A percentile compares a stretch with the other conserved stretches of the same genome.
These are phyloP conservation scores for Trypoxylon attenuatum DNA, from an alignment of 2,888 invertebrate genomes.

Conservation along the genomic window DNA sequence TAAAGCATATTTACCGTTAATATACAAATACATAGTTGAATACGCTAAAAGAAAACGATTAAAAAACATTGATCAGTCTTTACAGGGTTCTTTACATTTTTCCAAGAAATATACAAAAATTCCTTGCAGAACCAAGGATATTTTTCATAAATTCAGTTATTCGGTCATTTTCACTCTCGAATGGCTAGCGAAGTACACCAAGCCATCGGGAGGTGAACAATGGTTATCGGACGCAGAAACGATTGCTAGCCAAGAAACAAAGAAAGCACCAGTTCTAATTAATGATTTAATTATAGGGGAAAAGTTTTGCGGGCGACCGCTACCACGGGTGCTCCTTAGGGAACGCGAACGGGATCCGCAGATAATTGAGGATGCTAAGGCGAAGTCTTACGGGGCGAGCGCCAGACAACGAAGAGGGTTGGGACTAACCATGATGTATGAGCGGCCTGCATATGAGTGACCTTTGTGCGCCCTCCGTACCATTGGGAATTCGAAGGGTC, in stretches of 20 bases:
- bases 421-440: conserved; percentile 70
- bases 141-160: too few species aligned
- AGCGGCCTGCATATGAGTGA: conserved; percentile 67
- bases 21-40: too few species aligned
- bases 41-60: too few species aligned
- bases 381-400: conserved; percentile 59
- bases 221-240: conserved; percentile 13
- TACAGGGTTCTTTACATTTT: too few species aligned
- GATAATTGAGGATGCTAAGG: conserved; percentile 69
- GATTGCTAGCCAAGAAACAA: conserved; percentile 34
- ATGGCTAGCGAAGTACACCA: too few species aligned
- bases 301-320: conserved; percentile 60
- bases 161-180: too few species aligned
- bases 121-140: too few species aligned
- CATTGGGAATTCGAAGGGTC: conserved; percentile 60
- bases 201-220: too few species aligned
- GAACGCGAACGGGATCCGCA: conserved; percentile 47
- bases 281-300: conserved; percentile 70
- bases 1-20: too few species aligned
- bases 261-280: conserved; percentile 60
- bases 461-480: conserved; percentile 62
- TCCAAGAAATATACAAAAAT: too few species aligned
- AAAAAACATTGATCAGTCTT: too few species aligned
- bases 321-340: conserved; percentile 47
- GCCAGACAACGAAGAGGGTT: conserved; percentile 38